These are phyloP conservation scores for Varroa destructor DNA, from an alignment of 1,140 invertebrate genomes.

Conservation along the genomic window DNA sequence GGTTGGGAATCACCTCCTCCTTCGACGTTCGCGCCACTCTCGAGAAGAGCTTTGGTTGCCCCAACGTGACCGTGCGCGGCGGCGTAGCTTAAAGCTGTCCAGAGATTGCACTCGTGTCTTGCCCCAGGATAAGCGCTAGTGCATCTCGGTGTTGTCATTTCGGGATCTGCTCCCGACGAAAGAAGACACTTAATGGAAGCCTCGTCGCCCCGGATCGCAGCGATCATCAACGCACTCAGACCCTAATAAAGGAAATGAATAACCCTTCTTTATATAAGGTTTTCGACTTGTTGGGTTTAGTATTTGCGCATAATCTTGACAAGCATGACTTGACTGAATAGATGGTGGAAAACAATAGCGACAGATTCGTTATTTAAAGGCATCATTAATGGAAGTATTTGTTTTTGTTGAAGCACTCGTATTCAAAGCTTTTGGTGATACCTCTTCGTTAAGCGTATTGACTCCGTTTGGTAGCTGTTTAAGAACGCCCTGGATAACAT, in stretches of 20 bases:
- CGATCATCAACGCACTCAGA: slow-evolving; percentile 64
- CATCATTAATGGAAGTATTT: too few relatives aligned
- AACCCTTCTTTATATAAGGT: too few relatives aligned
- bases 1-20: slow-evolving; percentile 71
- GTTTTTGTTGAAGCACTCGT: too few relatives aligned
- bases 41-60: slow-evolving; percentile 50
- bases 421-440: too few relatives aligned
- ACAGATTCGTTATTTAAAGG: too few relatives aligned
- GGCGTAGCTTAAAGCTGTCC: slow-evolving; percentile 60
- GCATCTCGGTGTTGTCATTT: slow-evolving; percentile 51
- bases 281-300: too few relatives aligned
- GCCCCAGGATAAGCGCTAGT: slow-evolving; percentile 39
- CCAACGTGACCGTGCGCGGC: slow-evolving; percentile 47
- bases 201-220: slow-evolving; percentile 63
- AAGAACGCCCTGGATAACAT: slow-evolving; percentile 9
- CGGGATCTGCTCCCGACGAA: slow-evolving; percentile 61
- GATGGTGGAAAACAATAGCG: too few relatives aligned
- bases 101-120: slow-evolving; percentile 59
- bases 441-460: slow-evolving; percentile 57
- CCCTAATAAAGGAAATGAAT: slow-evolving; percentile 43
- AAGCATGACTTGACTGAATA: too few relatives aligned
- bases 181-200: slow-evolving; percentile 53
- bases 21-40: slow-evolving; percentile 66
- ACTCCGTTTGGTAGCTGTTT: slow-evolving; percentile 35
- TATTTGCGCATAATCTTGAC: too few relatives aligned